These are phyloP conservation scores for Caligus rogercresseyi DNA, from an alignment of 1,140 invertebrate genomes.

Conservation along the genomic window DNA sequence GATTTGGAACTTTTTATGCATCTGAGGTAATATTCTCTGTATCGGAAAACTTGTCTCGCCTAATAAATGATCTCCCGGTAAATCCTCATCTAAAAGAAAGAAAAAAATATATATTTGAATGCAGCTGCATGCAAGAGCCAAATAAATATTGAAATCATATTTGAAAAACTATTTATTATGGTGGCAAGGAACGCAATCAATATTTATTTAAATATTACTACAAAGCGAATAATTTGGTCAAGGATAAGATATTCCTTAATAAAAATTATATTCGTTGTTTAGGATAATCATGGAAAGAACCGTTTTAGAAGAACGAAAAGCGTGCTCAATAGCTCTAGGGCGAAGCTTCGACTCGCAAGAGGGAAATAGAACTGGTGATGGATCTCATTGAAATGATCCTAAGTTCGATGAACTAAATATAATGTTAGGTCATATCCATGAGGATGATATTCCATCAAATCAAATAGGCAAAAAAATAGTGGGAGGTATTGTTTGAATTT, in stretches of 20 bases:
- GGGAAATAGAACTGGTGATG: too few species aligned
- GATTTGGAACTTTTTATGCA: conserved; percentile 17
- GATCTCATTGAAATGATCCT: too few species aligned
- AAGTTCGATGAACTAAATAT: too few species aligned
- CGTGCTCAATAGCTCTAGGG: too few species aligned
- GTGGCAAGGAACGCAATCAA: not conserved
- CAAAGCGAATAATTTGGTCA: not conserved
- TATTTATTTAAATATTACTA: not conserved
- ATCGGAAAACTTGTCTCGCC: conserved; percentile 8
- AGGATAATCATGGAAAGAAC: not conserved
- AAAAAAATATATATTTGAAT: not conserved
- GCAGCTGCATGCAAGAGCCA: not conserved
- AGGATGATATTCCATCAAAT: too few species aligned
- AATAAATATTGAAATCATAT: not conserved
- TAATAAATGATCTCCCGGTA: conserved; percentile 9
- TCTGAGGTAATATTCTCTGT: not conserved
- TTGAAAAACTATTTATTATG: not conserved
- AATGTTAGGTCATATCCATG: too few species aligned
- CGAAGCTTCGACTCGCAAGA: too few species aligned
- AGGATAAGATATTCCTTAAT: not conserved
- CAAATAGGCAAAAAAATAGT: too few species aligned
- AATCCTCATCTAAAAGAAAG: conserved; percentile 7
- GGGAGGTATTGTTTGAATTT: too few species aligned
- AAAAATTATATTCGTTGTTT: not conserved
- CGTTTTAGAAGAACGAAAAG: too few species aligned